Evolutionary conservation across 37 sponge, comb jelly and placozoan species (phyloP), one percentile per base, ranked within the genome.

Genomic region (Corticium candelabrum): DNA sequence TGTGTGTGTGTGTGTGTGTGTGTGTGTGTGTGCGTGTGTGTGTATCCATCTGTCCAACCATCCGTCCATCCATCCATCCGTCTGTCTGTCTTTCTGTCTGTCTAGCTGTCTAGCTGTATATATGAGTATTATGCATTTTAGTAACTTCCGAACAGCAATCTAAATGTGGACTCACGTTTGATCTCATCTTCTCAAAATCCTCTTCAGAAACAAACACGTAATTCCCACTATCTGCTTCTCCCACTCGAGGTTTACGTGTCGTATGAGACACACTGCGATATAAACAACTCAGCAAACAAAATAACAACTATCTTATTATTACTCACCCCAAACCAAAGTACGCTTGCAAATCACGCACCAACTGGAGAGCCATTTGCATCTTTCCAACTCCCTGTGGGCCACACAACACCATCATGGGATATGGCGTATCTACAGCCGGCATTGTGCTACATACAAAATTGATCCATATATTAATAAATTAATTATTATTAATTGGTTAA

Each of bases 361-460:
- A 50, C 21, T 21, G 11, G 15, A 27, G 11, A 21, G 62, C 62
- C 15, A 50, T 11, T 50, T 50, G 11, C 15, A 27, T 11, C 62
- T 50, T 50, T 50, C 62, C 62, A 11, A 50, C 15, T 11, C 62
- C 62, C 21, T 50, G 11, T 50, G 62, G 62, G 21, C 62, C 62
- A 21, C 11, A 11, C 62, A 50, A 50, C 21, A 50, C 21, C 15
- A 50, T 11, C 62, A 50, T 50, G 21, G 62, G 62, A 50, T 50
- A 50, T 27, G 62, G 62, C 62, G 62, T 50, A 50, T 50, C 62
- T 27, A 50, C 11, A 72, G 21, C 37, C n/a, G 37, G 74, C 11
- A 72, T 11, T n/a, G 37, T 32, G 37, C 37, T 72, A 72, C 67
- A 56, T 56, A 56, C 11, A 72, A 72, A 72, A 72, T 72, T 72